Percentiles rank a stretch among this genome's conserved stretches.
phyloP scores from a whole-genome alignment of 2,888 invertebrate genomes.

The Chloroclysta siterata region DNA sequence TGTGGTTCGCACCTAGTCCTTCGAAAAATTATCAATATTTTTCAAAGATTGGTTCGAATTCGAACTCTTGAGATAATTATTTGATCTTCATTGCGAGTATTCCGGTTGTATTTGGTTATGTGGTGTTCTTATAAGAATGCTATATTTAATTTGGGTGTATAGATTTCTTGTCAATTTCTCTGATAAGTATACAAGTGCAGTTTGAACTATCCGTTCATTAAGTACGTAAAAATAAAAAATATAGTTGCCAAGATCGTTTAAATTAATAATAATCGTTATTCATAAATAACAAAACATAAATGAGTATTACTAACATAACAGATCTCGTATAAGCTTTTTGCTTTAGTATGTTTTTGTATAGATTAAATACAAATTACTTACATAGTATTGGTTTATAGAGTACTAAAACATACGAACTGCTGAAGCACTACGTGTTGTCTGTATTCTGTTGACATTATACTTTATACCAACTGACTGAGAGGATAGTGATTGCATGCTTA shows the following conservation, averaged over 20 bases:
- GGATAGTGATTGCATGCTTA: slow-evolving; percentile 3
- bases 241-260: slow-evolving; percentile 24
- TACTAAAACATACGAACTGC: not conserved
- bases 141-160: no score
- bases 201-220: slow-evolving; percentile 18
- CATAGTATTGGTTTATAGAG: no score
- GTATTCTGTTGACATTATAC: not conserved
- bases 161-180: no score
- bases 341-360: no score
- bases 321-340: slow-evolving; percentile 25
- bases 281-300: slow-evolving; percentile 15
- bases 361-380: not conserved
- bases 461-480: not conserved
- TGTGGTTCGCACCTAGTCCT: no score
- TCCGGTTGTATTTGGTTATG: no score
- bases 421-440: not conserved
- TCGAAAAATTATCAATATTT: no score
- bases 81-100: no score
- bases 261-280: slow-evolving; percentile 17
- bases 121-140: no score
- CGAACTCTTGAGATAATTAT: no score
- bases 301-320: slow-evolving; percentile 14
- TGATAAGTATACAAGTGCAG: no score
- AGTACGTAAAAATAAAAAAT: slow-evolving; percentile 16
- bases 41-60: no score